phyloP scores from a whole-genome alignment of 2,888 invertebrate species.

The Hoplodrina ambigua region DNA sequence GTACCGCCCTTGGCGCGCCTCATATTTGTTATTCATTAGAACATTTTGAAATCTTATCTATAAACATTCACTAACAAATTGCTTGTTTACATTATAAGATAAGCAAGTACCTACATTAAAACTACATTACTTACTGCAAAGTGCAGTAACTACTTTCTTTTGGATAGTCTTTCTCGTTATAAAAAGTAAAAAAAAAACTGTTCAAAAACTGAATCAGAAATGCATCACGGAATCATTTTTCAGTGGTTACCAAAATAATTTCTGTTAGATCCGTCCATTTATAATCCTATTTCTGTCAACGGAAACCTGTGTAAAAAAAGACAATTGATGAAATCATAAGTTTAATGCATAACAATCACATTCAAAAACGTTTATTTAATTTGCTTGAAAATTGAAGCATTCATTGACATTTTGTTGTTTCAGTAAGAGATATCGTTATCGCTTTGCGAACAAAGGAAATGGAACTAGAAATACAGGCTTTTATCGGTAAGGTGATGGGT shows the following conservation, averaged over 20 bases:
- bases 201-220: background rate
- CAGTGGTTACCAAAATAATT: background rate
- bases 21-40: conserved; percentile 68
- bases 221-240: background rate
- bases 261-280: background rate
- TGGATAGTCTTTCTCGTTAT: conserved; percentile 8
- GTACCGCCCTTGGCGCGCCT: conserved; percentile 73
- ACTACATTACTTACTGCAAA: background rate
- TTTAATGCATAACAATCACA: conserved; percentile 11
- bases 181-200: background rate
- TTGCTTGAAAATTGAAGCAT: conserved; percentile 40
- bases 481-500: conserved; percentile 75
- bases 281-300: conserved; percentile 17
- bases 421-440: conserved; percentile 63
- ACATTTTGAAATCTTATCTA: conserved; percentile 65
- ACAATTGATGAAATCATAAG: conserved; percentile 26
- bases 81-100: conserved; percentile 52
- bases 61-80: conserved; percentile 62
- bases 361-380: conserved; percentile 11
- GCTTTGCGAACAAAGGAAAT: conserved; percentile 74
- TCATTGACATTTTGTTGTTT: conserved; percentile 44
- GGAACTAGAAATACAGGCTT: conserved; percentile 69
- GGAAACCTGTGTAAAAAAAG: conserved; percentile 20
- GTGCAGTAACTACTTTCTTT: conserved; percentile 12
- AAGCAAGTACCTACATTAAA: conserved; percentile 14